phyloP scores from a whole-genome alignment of 2,888 invertebrate genomes.

The Cataglyphis albicans region DNA sequence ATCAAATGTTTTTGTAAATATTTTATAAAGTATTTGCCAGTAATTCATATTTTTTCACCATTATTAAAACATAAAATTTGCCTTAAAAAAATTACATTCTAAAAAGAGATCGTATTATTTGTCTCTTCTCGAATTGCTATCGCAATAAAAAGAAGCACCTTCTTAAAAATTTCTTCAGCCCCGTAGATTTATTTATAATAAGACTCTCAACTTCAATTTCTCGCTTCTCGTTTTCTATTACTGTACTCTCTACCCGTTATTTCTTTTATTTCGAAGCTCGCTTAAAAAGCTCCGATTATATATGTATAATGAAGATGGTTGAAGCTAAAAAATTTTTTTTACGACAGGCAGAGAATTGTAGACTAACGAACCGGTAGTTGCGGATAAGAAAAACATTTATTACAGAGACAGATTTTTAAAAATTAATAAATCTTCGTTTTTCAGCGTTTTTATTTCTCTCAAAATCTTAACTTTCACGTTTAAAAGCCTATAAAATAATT shows the following conservation, averaged over 20 bases:
- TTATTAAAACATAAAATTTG: conserved; percentile 10
- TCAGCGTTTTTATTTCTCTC: background rate
- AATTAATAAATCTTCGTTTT: background rate
- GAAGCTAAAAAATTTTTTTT: conserved; percentile 20
- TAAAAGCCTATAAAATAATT: background rate
- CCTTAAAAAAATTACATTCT: background rate
- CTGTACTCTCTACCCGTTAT: conserved; percentile 24
- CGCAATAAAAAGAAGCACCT: conserved; percentile 34
- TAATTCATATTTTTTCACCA: background rate
- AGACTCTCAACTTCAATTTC: conserved; percentile 53
- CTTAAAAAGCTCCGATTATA: conserved; percentile 34
- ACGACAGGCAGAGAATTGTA: conserved; percentile 13
- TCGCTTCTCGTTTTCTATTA: conserved; percentile 31
- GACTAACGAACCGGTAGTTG: background rate
- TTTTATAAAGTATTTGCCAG: background rate
- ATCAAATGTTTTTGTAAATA: background rate
- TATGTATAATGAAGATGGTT: background rate
- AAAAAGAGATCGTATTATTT: conserved; percentile 16
- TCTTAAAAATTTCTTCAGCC: conserved; percentile 42
- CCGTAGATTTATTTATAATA: conserved; percentile 49
- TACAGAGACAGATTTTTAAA: background rate
- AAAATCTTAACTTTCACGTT: background rate
- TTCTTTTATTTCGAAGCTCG: conserved; percentile 35
- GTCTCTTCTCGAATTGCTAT: conserved; percentile 11
- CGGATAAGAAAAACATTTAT: background rate